phyloP scores from a whole-genome alignment of 2,888 invertebrate genomes.

The Polylopha cassiicola region DNA sequence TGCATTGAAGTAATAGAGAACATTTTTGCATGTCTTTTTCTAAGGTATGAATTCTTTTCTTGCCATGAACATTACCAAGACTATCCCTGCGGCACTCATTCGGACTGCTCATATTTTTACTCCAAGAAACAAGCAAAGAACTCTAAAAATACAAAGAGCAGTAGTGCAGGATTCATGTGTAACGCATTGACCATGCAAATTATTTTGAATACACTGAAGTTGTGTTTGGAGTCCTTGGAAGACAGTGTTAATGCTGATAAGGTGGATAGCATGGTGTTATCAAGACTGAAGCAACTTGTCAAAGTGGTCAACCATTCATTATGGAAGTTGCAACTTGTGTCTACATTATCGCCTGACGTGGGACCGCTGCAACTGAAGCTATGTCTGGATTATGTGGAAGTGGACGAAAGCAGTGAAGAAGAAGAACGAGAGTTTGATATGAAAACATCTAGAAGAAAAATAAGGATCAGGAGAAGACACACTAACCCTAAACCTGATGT shows the following conservation, averaged over 20 bases:
- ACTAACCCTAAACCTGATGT: constrained; percentile 56
- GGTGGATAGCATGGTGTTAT: constrained; percentile 37
- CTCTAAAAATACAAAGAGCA: constrained; percentile 40
- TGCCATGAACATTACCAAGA: constrained; percentile 71
- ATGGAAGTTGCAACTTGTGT: constrained; percentile 85
- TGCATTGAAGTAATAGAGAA: constrained; percentile 83
- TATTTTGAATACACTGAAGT: constrained; percentile 75
- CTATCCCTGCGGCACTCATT: constrained; percentile 60
- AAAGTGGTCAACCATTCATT: constrained; percentile 80
- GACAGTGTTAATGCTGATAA: constrained; percentile 45
- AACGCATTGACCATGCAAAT: constrained; percentile 77
- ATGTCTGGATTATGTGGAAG: constrained; percentile 67
- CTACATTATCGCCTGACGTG: constrained; percentile 69
- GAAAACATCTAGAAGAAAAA: constrained; percentile 55
- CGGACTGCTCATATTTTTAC: constrained; percentile 71
- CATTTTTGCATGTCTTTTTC: constrained; percentile 83
- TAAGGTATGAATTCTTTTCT: constrained; percentile 79
- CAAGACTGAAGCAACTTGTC: constrained; percentile 52
- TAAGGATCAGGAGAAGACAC: constrained; percentile 52
- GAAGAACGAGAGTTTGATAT: constrained; percentile 57
- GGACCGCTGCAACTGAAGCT: constrained; percentile 61
- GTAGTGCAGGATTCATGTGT: constrained; percentile 75
- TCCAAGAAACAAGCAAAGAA: constrained; percentile 58
- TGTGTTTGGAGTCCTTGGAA: constrained; percentile 70
- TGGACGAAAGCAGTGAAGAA: constrained; percentile 67